Conservation (phyloP, 2,797 vertebrate species). For the Natrix natrix region DNA sequence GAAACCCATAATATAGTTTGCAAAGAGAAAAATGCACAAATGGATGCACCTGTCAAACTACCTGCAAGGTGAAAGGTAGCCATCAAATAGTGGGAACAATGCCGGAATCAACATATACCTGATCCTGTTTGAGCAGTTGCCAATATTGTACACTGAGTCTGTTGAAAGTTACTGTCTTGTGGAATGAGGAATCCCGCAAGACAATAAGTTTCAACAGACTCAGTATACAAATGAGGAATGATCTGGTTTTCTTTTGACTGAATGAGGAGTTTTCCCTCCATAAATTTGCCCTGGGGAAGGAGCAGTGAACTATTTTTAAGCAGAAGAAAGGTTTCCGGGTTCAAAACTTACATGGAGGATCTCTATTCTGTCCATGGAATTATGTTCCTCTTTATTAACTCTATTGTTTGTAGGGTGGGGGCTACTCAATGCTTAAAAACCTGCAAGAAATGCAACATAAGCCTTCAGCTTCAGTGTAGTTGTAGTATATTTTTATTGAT, state of each 20-base stretch:
- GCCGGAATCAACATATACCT: not conserved
- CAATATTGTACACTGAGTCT: not conserved
- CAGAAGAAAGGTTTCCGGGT: not conserved
- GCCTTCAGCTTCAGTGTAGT: not conserved
- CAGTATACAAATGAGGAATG: not conserved
- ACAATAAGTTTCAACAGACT: too few species aligned
- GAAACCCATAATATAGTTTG: not conserved
- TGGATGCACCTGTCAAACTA: not conserved
- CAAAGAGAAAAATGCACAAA: not conserved
- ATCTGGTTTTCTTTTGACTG: not conserved
- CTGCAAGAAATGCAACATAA: not conserved
- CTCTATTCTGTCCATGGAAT: too few species aligned
- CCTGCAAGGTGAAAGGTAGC: not conserved
- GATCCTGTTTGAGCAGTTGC: constrained; percentile 1
- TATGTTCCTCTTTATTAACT: not conserved
- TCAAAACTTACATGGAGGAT: not conserved
- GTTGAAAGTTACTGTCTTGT: constrained; percentile 6
- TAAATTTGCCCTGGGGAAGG: not conserved
- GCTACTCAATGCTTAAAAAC: not conserved
- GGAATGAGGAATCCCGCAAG: not conserved
- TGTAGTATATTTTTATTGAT: not conserved
- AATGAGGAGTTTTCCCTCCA: not conserved
- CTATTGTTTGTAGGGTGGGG: not conserved
- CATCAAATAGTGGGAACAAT: not conserved
- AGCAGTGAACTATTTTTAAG: not conserved